Evolutionary conservation across 2,797 vertebrate species (phyloP), one percentile per base, ranked within the genome.

Genomic region (Ptychobarbus kaznakovi): DNA sequence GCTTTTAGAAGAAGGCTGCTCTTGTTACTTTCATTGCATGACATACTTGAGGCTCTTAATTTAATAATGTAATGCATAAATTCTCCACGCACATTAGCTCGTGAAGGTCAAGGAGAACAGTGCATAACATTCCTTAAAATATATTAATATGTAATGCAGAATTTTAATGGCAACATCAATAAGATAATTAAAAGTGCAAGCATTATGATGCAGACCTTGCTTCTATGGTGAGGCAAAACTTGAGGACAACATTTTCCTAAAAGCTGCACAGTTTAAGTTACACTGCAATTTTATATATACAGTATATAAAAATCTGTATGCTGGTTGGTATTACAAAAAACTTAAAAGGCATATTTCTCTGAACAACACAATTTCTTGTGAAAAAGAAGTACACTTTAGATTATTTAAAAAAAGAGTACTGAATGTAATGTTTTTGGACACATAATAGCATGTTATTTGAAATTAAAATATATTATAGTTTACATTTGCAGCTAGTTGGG

Each of bases 51-150:
- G 28, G 63, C 63, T 66, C 15, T 66, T 66, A 66, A 35, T 35
- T 66, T 28, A 66, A 66, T 66, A 35, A 66, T 15, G 15, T 66
- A 66, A 66, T 66, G 63, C 15, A 66, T 66, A 66, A 66, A 66
- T 66, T 35, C 6, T 35, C 63, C 16, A 66, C 0, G 25, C 63
- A 66, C 63, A 35, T 66, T 66, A 66, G 63, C 28, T 66, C 0
- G 3, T 16, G 28, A 66, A 66, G 63, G 63, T 66, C 28, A 66
- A 18, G 28, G 28, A 66, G 28, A 66, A 66, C 18, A 22, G 61
- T 65, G 61, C 32, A 65, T 65, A 15, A 65, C 6, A 66, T 65
- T 65, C 25, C 15, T 16, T 32, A 16, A 65, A 65, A 6, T 65
- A 65, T 32, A 32, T 65, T 65, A 32, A 16, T 16, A 9, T 12